Evolutionary conservation across 2,113 vertebrate species (phyloP), one percentile per base, ranked within the genome.

Genomic region (Marmota monax): DNA sequence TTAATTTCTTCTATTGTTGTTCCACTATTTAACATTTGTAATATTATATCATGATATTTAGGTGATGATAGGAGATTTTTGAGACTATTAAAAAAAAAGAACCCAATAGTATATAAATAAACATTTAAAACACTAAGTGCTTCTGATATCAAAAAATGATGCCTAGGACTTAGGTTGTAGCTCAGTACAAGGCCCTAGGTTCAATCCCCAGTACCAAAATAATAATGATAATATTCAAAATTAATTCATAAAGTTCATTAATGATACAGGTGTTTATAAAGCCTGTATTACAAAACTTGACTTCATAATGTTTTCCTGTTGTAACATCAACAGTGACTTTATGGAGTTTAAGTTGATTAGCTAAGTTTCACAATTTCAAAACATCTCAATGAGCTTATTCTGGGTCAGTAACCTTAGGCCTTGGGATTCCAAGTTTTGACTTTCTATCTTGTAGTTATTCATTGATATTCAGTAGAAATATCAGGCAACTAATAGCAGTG

Each of bases 1-100:
- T 51, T 79, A 48, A 18, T 94, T 80, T 53, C 74, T 80, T 84
- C 72, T 87, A 88, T 79, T 79, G 88, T 37, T 91, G 42, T 45
- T 83, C 93, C 51, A 95, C 32, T 89, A 51, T 51, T 92, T 70
- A 93, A 93, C 22, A 23, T 56, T 90, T 86, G 12, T 51, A 70
- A 78, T 67, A 63, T 16, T 61, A 77, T 63, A n/a, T 34, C 76
- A 89, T 90, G 39, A 45, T 80, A 87, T 74, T 88, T 80, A 90
- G 32, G 37, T 56, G 73, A 93, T 73, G 0, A 42, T 5, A 92
- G 58, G 74, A 69, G 39, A 45, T 82, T 90, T 88, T 53, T 94
- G 63, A 92, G 61, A 51, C 61, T 84, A 82, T 45, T 20, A 10
- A 67, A 61, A 96, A 48, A 56, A 65, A 51, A 80, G 42, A 11